Percentiles rank a stretch among this genome's conserved stretches.
Evolutionary conservation across 1,140 invertebrate species (phyloP).

Genomic region (Drosophila navojoa): DNA sequence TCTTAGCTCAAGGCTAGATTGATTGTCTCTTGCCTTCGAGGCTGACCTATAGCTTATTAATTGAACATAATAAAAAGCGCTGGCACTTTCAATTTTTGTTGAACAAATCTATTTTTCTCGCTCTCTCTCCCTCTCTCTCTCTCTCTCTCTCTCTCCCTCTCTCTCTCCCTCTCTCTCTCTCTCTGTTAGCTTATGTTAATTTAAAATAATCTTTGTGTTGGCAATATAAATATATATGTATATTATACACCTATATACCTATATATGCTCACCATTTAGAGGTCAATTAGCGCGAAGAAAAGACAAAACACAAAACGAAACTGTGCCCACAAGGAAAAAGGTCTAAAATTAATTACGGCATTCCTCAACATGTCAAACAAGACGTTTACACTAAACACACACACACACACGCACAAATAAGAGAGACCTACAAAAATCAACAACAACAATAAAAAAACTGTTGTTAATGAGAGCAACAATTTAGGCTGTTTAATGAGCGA

Average conservation of each 20-base stretch:
- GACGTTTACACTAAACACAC: conserved; percentile 35
- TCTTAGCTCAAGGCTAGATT: conserved; percentile 19
- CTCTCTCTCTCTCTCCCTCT: no score
- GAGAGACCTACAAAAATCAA: conserved; percentile 22
- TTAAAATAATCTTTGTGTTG: conserved; percentile 32
- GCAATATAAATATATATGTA: not conserved
- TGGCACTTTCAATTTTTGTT: conserved; percentile 53
- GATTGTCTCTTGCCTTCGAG: not conserved
- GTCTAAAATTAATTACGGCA: conserved; percentile 25
- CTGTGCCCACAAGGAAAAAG: conserved; percentile 35
- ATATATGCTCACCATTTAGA: conserved; percentile 59
- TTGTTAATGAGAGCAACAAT: conserved; percentile 63
- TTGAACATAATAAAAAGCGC: not conserved
- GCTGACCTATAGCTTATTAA: no score
- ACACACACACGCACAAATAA: conserved; percentile 30
- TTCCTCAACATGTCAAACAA: conserved; percentile 46
- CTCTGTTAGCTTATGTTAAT: conserved; percentile 54
- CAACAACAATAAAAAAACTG: conserved; percentile 35
- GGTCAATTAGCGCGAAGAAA: conserved; percentile 62
- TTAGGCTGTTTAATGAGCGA: conserved; percentile 16
- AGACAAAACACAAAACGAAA: conserved; percentile 19
- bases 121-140: not conserved
- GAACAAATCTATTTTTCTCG: not conserved
- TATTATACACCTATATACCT: conserved; percentile 25
- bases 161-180: not conserved